Conservation (phyloP, 2,113 vertebrate genomes). For the Recurvirostra avosetta region DNA sequence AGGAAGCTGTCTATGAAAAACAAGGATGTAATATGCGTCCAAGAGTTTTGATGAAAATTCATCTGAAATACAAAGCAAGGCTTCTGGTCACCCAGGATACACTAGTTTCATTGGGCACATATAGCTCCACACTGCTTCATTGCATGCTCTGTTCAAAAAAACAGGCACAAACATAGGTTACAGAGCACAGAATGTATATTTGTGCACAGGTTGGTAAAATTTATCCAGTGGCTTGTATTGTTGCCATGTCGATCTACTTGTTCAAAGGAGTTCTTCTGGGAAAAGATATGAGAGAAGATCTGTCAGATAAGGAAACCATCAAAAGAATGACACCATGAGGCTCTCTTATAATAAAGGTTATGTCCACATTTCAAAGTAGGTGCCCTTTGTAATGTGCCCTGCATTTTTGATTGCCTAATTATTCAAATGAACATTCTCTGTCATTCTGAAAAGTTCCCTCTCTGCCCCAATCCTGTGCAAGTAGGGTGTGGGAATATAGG, state of each 20-base stretch:
- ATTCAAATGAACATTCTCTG: neutral
- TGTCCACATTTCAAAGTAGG: neutral
- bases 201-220: neutral
- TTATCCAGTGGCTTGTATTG: neutral
- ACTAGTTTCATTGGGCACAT: neutral
- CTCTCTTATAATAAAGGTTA: neutral
- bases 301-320: neutral
- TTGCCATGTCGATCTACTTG: neutral
- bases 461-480: neutral
- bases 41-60: neutral
- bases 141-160: neutral
- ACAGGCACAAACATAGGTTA: neutral
- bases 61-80: neutral
- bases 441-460: neutral
- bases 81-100: neutral
- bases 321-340: neutral
- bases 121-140: neutral
- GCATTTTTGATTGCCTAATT: neutral
- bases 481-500: neutral
- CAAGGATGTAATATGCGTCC: too few relatives aligned
- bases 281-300: neutral
- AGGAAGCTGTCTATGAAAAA: neutral
- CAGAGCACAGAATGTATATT: neutral
- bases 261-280: neutral
- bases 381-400: neutral